A percentile compares a stretch with the other conserved stretches of the same genome.
These are phyloP conservation scores for Drosophila kambysellisi DNA, from an alignment of 2,888 invertebrate species.

Conservation along the genomic window DNA sequence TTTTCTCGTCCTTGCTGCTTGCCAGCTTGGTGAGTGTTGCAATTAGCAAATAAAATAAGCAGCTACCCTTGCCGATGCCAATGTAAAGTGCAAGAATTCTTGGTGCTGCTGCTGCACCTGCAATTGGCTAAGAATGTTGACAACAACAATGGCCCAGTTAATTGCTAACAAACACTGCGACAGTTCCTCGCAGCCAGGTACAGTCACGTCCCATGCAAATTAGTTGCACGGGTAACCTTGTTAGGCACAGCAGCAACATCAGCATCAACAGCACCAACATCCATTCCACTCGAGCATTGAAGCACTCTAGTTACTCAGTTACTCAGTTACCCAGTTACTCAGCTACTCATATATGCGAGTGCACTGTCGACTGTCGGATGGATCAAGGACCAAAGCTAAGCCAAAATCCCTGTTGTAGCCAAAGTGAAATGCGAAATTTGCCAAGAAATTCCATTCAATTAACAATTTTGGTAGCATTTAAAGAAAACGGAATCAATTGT, in stretches of 20 bases:
- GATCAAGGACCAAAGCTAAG: slow-evolving; percentile 4
- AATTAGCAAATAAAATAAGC: slow-evolving; percentile 80
- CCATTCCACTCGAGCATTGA: slow-evolving; percentile 23
- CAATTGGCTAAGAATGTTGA: slow-evolving; percentile 39
- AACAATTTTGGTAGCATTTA: slow-evolving; percentile 21
- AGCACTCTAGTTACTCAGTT: slow-evolving; percentile 19
- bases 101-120: slow-evolving; percentile 19
- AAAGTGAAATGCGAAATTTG: slow-evolving; percentile 21
- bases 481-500: slow-evolving; percentile 14
- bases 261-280: slow-evolving; percentile 19
- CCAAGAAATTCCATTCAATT: slow-evolving; percentile 42
- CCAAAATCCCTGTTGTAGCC: slow-evolving; percentile 6
- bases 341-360: slow-evolving; percentile 34
- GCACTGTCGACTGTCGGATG: slow-evolving; percentile 20
- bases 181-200: slow-evolving; percentile 52
- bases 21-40: slow-evolving; percentile 67
- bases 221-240: slow-evolving; percentile 77
- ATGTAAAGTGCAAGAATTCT: slow-evolving; percentile 53
- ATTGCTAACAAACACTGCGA: slow-evolving; percentile 73
- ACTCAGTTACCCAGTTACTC: slow-evolving; percentile 21
- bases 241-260: slow-evolving; percentile 46
- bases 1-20: slow-evolving; percentile 48
- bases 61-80: slow-evolving; percentile 50
- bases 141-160: slow-evolving; percentile 71
- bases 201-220: slow-evolving; percentile 76